phyloP scores from a whole-genome alignment of 2,888 invertebrate species.

The Plebejus argus region DNA sequence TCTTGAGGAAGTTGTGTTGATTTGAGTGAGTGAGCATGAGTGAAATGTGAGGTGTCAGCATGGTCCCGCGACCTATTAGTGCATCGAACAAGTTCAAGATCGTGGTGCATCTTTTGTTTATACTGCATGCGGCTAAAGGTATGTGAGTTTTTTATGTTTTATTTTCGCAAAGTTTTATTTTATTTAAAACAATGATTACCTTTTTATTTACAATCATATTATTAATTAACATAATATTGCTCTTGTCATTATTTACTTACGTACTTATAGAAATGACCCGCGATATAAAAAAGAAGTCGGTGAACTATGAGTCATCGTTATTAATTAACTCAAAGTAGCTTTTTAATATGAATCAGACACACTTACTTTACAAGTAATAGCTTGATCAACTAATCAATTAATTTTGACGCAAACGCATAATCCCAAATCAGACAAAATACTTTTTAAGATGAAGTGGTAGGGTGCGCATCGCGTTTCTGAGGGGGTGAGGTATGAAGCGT shows the following conservation, averaged over 20 bases:
- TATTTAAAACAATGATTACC: not conserved
- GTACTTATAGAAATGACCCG: not conserved
- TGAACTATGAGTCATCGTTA: conserved; percentile 11
- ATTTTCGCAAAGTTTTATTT: not conserved
- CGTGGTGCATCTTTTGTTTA: conserved; percentile 66
- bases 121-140: conserved; percentile 62
- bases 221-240: not conserved
- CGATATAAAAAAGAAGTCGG: not conserved
- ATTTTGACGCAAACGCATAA: not conserved
- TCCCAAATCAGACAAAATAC: not conserved
- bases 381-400: not conserved
- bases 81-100: conserved; percentile 69
- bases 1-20: not conserved
- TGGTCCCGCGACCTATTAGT: conserved; percentile 71
- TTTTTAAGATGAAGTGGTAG: too few species aligned
- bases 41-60: conserved; percentile 66
- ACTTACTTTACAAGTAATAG: not conserved
- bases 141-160: conserved; percentile 46
- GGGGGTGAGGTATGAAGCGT: too few species aligned
- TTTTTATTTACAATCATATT: not conserved
- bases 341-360: conserved; percentile 5
- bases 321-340: conserved; percentile 9
- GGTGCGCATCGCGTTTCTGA: too few species aligned
- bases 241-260: not conserved
- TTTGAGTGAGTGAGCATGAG: conserved; percentile 48